A percentile compares a stretch with the other conserved stretches of the same genome.
Conservation (phyloP, 2,797 vertebrate species). For the Halcyon leucocephala region DNA sequence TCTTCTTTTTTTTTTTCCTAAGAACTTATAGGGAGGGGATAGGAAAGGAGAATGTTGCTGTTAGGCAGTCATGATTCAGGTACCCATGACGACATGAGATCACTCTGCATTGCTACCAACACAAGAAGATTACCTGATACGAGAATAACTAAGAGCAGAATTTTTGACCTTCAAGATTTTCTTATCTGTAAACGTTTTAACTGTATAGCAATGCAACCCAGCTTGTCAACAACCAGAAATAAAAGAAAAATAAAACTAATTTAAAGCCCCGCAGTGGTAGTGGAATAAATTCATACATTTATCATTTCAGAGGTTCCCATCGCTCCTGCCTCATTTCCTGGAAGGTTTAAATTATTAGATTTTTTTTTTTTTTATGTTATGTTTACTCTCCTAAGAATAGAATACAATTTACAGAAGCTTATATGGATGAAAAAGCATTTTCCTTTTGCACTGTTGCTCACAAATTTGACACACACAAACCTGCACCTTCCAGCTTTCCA, state of each 20-base stretch:
- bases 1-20: not conserved
- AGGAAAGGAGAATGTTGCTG: not conserved
- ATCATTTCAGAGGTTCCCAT: slow-evolving; percentile 54
- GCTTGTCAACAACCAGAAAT: slow-evolving; percentile 47
- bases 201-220: not conserved
- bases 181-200: slow-evolving; percentile 44
- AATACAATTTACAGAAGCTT: slow-evolving; percentile 31
- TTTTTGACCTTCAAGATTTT: slow-evolving; percentile 45
- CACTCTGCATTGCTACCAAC: not conserved
- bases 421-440: slow-evolving; percentile 56
- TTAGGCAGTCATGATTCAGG: slow-evolving; percentile 29
- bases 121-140: not conserved
- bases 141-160: slow-evolving; percentile 21
- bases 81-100: slow-evolving; percentile 35
- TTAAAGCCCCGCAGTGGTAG: slow-evolving; percentile 26
- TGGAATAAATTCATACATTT: slow-evolving; percentile 58
- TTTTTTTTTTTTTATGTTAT: not conserved
- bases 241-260: slow-evolving; percentile 58
- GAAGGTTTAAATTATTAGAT: slow-evolving; percentile 40
- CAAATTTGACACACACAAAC: not conserved
- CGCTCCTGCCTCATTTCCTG: slow-evolving; percentile 3
- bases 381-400: slow-evolving; percentile 62
- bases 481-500: not conserved
- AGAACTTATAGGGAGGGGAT: not conserved
- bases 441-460: slow-evolving; percentile 12